phyloP scores from a whole-genome alignment of 1,140 invertebrate species.

The Adoxophyes honmai region DNA sequence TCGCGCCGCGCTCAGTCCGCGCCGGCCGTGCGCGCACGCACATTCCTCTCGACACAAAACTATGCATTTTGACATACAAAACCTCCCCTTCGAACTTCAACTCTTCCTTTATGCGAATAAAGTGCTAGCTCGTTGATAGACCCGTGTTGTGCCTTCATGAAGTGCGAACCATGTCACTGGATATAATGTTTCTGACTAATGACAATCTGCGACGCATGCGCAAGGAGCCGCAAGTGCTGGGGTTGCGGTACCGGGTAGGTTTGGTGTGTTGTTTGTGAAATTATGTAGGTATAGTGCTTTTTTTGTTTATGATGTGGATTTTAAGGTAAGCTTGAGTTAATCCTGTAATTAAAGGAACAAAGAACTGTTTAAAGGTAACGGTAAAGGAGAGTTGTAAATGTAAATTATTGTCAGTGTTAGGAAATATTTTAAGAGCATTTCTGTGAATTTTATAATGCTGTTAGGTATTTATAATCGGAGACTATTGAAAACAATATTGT shows the following conservation, averaged over 20 bases:
- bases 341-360: no score
- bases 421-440: no score
- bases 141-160: constrained; percentile 29
- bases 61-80: constrained; percentile 70
- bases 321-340: no score
- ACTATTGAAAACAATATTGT: no score
- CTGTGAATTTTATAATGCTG: no score
- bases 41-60: constrained; percentile 42
- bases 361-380: no score
- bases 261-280: constrained; percentile 15
- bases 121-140: constrained; percentile 39
- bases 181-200: constrained; percentile 76
- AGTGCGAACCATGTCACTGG: constrained; percentile 49
- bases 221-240: constrained; percentile 66
- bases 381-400: no score
- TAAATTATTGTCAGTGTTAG: no score
- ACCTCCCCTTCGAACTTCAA: constrained; percentile 30
- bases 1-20: constrained; percentile 28
- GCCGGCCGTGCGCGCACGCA: constrained; percentile 25
- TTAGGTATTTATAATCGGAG: no score
- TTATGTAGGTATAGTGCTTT: constrained; percentile 3
- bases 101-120: constrained; percentile 44
- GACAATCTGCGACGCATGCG: constrained; percentile 72
- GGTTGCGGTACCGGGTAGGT: constrained; percentile 71
- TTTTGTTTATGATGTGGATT: no score